Percentiles rank a stretch among this genome's conserved stretches.
These are phyloP conservation scores for Trachelipus rathkii DNA, from an alignment of 1,140 invertebrate species.

Conservation along the genomic window DNA sequence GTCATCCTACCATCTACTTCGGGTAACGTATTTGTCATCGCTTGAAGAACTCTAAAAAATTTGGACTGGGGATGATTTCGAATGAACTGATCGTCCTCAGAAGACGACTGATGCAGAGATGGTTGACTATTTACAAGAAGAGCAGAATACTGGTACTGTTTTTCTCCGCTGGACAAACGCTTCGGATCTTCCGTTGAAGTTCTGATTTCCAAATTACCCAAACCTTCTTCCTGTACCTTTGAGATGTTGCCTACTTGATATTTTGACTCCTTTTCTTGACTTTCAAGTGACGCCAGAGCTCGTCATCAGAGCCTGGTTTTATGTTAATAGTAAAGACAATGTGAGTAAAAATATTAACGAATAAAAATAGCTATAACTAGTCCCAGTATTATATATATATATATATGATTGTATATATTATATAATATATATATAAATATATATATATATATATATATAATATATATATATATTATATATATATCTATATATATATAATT, in stretches of 20 bases:
- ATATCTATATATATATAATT: too few relatives aligned
- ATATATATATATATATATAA: too few relatives aligned
- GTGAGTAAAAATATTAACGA: too few relatives aligned
- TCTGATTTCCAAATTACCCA: not conserved
- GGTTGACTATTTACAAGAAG: not conserved
- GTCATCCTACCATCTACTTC: conserved; percentile 31
- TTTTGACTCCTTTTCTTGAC: not conserved
- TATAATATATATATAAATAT: too few relatives aligned
- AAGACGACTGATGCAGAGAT: not conserved
- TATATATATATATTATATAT: too few relatives aligned
- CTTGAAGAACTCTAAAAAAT: conserved; percentile 54
- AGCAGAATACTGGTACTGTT: not conserved
- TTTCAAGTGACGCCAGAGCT: not conserved
- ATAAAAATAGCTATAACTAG: too few relatives aligned
- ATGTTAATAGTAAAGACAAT: too few relatives aligned
- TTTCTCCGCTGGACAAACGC: not conserved
- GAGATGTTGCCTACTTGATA: not conserved
- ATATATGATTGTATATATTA: too few relatives aligned
- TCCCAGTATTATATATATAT: too few relatives aligned
- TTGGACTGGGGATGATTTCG: conserved; percentile 54
- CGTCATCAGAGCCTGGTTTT: not conserved
- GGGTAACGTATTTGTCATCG: conserved; percentile 48
- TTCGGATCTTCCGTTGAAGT: not conserved
- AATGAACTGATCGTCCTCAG: conserved; percentile 49
- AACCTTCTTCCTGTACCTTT: not conserved